Conservation (phyloP, 1,140 invertebrate genomes). For the Battus philenor region DNA sequence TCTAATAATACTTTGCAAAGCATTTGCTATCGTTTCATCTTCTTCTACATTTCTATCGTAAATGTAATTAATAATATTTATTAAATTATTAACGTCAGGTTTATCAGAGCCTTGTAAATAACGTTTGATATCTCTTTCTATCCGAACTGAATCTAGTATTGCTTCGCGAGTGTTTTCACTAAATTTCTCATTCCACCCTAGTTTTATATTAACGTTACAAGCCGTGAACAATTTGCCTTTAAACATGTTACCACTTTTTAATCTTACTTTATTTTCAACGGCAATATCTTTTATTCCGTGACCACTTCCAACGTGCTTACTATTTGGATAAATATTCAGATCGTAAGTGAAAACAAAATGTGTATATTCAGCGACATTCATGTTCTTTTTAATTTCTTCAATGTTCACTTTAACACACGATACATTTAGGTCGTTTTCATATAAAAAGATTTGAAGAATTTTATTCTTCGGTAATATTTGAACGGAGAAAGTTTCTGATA, state of each 20-base stretch:
- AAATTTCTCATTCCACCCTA: conserved; percentile 51
- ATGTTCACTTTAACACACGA: conserved; percentile 32
- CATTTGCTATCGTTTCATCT: conserved; percentile 36
- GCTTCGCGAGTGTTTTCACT: conserved; percentile 31
- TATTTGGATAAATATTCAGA: conserved; percentile 28
- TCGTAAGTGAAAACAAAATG: conserved; percentile 30
- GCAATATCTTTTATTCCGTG: conserved; percentile 53
- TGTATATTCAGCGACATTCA: conserved; percentile 21
- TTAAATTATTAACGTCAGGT: conserved; percentile 30
- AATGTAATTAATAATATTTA: conserved; percentile 42
- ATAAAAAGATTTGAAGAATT: conserved; percentile 36
- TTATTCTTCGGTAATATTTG: conserved; percentile 53
- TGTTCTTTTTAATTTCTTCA: conserved; percentile 32
- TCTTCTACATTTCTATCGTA: conserved; percentile 42
- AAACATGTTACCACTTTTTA: conserved; percentile 55
- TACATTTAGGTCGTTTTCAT: conserved; percentile 44
- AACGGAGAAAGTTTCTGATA: conserved; percentile 47
- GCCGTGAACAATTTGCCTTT: conserved; percentile 42
- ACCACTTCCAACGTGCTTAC: conserved; percentile 45
- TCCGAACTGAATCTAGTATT: conserved; percentile 33
- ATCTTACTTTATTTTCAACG: conserved; percentile 39
- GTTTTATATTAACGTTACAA: conserved; percentile 40
- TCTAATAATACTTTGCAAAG: conserved; percentile 38
- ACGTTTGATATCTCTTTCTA: conserved; percentile 38
- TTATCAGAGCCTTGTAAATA: conserved; percentile 38